Evolutionary conservation across 2,888 invertebrate genomes (phyloP), one percentile per base, ranked within the genome.

Genomic region (Pachydiplax longipennis): DNA sequence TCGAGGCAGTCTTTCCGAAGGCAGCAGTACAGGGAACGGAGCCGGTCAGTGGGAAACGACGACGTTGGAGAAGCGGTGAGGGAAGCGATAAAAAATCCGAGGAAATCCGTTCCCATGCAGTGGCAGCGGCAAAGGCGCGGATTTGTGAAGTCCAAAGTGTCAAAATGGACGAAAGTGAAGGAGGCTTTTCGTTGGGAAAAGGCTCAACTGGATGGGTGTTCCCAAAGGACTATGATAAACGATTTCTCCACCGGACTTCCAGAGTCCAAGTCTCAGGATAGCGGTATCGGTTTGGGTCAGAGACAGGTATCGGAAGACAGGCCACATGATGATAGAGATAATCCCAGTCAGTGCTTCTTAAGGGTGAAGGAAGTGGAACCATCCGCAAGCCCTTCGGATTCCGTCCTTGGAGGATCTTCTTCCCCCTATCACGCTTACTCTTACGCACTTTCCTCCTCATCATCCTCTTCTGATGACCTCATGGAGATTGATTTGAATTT

Each of bases 131-230:
- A 22, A 37, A 87, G 87, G 58, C 61, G 83, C 2, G 83, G 61
- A n/a, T 35, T 12, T 0, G 87, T 35, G n/a, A 93, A 93, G 91
- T 95, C 96, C 0, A 96, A 96, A 93, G 96, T 97, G 90, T 97
- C 98, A 0, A 98, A 98, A 93, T 98, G 98, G 98, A 97, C 97
- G 0, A 96, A 96, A 94, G 98, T 98, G 15, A 98, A 98, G 94
- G 97, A 97, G 82, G 98, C 98, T 22, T 97, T 98, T 92, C 97
- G 97, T 92, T 97, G 97, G 97, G 97, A 97, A 93, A 96, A 96
- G 92, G 97, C 97, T 0, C 96, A 96, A 92, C 94, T 94, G 94
- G 94, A 94, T 1, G 94, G 73, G 73, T 73, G 73, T 8, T 73
- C 73, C 3, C 73, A 73, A 22, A 73, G 73, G 73, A 65, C n/a